A percentile compares a stretch with the other conserved stretches of the same genome.
These are phyloP conservation scores for Notospermus geniculatus DNA, from an alignment of 1,140 invertebrate species.

Conservation along the genomic window DNA sequence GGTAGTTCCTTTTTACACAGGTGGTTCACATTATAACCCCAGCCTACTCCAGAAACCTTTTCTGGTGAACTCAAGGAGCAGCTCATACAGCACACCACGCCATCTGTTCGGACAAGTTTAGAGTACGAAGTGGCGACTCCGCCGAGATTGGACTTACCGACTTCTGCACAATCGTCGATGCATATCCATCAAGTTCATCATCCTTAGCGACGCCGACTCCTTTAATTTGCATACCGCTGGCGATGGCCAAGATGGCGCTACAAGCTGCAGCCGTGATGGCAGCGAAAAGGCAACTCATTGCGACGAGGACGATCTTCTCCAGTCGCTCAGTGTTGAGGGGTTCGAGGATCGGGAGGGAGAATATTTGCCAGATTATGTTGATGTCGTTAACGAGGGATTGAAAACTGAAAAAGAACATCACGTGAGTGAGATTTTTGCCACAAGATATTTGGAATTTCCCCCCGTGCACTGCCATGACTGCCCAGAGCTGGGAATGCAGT, in stretches of 20 bases:
- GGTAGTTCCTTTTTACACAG: too few species aligned
- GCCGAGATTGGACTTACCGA: slow-evolving; percentile 52
- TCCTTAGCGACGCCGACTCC: slow-evolving; percentile 54
- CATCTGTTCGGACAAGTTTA: too few species aligned
- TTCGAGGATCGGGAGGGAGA: slow-evolving; percentile 82
- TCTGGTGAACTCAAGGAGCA: too few species aligned
- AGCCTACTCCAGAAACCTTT: too few species aligned
- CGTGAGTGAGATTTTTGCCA: too few species aligned
- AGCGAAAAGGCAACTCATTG: slow-evolving; percentile 76
- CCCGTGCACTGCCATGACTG: too few species aligned
- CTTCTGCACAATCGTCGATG: slow-evolving; percentile 54
- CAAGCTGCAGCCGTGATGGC: slow-evolving; percentile 71
- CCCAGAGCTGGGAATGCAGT: too few species aligned
- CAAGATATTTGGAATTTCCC: too few species aligned
- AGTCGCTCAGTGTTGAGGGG: slow-evolving; percentile 78
- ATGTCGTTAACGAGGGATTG: slow-evolving; percentile 79
- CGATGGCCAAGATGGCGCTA: slow-evolving; percentile 66
- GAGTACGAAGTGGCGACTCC: too few species aligned
- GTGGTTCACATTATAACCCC: too few species aligned
- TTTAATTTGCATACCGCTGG: slow-evolving; percentile 65
- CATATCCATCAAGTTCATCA: slow-evolving; percentile 54
- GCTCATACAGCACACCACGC: too few species aligned
- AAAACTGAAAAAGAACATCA: slow-evolving; percentile 60
- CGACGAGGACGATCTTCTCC: slow-evolving; percentile 72
- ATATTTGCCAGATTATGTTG: slow-evolving; percentile 74